Conservation (phyloP, 35 echinoderm and acorn worm genomes). For the Acanthaster planci region DNA sequence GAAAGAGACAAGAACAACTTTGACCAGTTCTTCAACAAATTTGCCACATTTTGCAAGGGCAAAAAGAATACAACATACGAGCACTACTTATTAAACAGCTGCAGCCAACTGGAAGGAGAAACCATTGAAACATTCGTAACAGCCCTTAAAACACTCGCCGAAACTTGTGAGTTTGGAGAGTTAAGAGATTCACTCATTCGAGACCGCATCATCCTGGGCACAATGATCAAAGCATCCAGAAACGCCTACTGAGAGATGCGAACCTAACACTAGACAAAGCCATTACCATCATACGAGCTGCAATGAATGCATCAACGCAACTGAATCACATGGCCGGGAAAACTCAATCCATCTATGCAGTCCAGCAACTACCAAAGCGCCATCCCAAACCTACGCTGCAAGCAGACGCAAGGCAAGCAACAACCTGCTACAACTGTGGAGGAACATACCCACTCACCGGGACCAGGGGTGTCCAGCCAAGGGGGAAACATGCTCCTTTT, state of each 20-base stretch:
- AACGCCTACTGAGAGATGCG: constrained; percentile 41
- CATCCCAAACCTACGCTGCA: not conserved
- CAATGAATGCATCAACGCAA: not conserved
- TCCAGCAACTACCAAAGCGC: not conserved
- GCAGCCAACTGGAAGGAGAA: constrained; percentile 52
- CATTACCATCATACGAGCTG: constrained; percentile 21
- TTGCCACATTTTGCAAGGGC: constrained; percentile 46
- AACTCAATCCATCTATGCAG: not conserved
- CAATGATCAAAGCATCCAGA: constrained; percentile 35
- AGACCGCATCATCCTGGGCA: constrained; percentile 56
- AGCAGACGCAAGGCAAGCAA: not conserved
- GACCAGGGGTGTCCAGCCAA: too few relatives aligned
- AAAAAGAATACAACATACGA: constrained; percentile 67
- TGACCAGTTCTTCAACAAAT: constrained; percentile 48
- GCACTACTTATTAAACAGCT: constrained; percentile 62
- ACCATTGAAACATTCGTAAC: constrained; percentile 42
- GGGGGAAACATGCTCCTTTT: too few relatives aligned
- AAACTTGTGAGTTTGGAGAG: constrained; percentile 57
- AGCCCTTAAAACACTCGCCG: constrained; percentile 47
- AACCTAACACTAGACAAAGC: constrained; percentile 51
- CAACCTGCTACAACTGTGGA: too few relatives aligned
- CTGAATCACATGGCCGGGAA: not conserved
- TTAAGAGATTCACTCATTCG: constrained; percentile 59
- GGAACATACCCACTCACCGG: too few relatives aligned
- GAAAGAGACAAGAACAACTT: constrained; percentile 44